A percentile compares a stretch with the other conserved stretches of the same genome.
Conservation (phyloP, 2,797 vertebrate species). For the Hemibagrus guttatus region DNA sequence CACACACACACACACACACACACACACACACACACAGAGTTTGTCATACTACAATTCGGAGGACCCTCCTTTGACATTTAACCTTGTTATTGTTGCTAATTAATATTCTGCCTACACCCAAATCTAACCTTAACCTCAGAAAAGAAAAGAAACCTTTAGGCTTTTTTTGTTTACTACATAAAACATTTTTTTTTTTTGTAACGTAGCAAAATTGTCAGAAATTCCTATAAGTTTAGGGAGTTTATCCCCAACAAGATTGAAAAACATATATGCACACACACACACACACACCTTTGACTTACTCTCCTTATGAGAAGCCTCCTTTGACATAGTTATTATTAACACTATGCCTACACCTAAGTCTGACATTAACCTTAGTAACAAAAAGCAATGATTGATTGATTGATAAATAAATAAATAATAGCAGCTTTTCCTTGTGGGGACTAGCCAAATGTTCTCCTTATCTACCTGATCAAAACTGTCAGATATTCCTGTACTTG, state of each 20-base stretch:
- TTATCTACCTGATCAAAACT: too few species aligned
- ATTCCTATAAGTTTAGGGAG: not conserved
- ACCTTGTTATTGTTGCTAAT: not conserved
- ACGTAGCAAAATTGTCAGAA: not conserved
- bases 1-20: constrained; percentile 49
- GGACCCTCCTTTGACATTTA: not conserved
- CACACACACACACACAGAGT: constrained; percentile 4
- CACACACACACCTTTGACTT: not conserved
- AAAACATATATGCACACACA: not conserved
- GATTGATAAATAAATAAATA: too few species aligned
- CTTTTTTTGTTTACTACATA: not conserved
- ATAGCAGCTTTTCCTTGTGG: too few species aligned
- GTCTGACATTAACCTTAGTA: too few species aligned
- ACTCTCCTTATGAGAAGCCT: too few species aligned
- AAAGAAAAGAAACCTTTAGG: not conserved
- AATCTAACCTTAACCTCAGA: not conserved
- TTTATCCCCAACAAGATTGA: not conserved
- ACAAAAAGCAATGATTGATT: too few species aligned
- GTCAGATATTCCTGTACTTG: too few species aligned
- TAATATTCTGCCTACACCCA: not conserved
- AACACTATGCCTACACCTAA: too few species aligned
- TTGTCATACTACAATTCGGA: not conserved
- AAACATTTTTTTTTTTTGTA: not conserved
- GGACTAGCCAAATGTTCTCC: too few species aligned
- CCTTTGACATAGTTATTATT: too few species aligned